phyloP scores from a whole-genome alignment of 2,113 vertebrate species.

The Proterorhinus semilunaris region DNA sequence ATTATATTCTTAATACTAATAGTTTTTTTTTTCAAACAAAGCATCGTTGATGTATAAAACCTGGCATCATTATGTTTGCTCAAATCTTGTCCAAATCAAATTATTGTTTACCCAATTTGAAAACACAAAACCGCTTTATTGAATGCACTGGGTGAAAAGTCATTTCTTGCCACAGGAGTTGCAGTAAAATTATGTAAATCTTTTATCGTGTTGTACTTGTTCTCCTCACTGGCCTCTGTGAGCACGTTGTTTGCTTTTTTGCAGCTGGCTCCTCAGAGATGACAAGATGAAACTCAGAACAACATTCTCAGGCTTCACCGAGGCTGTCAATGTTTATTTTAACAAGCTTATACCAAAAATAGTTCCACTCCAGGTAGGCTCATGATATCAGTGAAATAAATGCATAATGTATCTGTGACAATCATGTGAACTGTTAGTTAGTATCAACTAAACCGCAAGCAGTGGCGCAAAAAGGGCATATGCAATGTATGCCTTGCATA shows the following conservation, averaged over 20 bases:
- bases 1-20: no score
- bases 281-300: conserved; percentile 85
- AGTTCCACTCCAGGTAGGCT: conserved; percentile 84
- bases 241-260: conserved; percentile 19
- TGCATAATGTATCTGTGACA: neutral
- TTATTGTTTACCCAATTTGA: conserved; percentile 2
- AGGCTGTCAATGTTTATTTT: conserved; percentile 84
- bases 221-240: neutral
- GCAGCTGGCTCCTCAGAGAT: conserved; percentile 88
- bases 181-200: no score
- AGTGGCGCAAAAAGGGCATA: no score
- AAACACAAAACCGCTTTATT: conserved; percentile 4
- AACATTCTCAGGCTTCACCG: conserved; percentile 83
- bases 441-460: no score
- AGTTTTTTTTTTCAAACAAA: no score
- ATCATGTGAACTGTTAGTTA: no score
- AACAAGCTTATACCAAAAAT: conserved; percentile 82
- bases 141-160: neutral
- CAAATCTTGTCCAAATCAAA: conserved; percentile 10
- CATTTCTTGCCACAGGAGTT: neutral
- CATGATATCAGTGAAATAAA: neutral
- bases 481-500: no score
- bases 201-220: no score
- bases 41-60: no score
- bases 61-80: no score